These are phyloP conservation scores for chimpanzee (Pan troglodytes) DNA, from an alignment of 2,113 vertebrate genomes.

Conservation along the genomic window NHGRI_mPanTro3-v2.1_pri NC_072407.2:125241001-125241500, in stretches of 20 bases:
- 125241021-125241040: background rate
- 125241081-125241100: background rate
- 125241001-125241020: background rate
- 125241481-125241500: background rate
- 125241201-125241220: background rate
- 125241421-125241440: background rate
- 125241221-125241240: background rate
- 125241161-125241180: background rate
- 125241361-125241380: background rate
- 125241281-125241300: background rate
- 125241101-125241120: background rate
- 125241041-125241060: background rate
- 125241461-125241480: background rate
- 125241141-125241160: background rate
- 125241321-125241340: background rate
- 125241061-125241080: background rate
- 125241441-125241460: background rate
- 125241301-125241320: background rate
- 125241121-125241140: background rate
- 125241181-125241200: background rate
- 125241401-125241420: background rate
- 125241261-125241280: background rate
- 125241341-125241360: too few relatives aligned
- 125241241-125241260: conserved; percentile 13
- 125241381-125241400: background rate